Base-by-base conservation (phyloP, 2,113 vertebrate genomes). In the Forbesichthys agassizii region DNA sequence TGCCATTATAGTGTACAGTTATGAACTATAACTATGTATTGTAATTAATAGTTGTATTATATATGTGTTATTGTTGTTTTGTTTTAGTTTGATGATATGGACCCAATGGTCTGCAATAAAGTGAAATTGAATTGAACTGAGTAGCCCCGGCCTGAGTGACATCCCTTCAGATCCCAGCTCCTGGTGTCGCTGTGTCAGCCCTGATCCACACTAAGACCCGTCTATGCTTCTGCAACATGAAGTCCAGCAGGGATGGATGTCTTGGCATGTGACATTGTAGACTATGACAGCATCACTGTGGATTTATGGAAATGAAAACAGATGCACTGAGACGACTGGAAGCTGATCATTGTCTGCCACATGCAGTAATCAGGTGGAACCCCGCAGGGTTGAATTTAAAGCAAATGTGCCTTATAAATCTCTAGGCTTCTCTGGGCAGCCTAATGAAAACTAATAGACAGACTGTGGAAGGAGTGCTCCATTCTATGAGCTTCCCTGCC, bases 361-460 rank as follows among this genome's bases (percentile, higher is more conserved):
- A 69, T 66, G 75, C 84, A 84, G 78, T 87, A 87, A 89, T 91
- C 89, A 88, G 82, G 80, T 84, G 78, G 81, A 88, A 87, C 84
- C 88, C 88, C 86, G 82, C 79, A 81, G 88, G 89, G 85, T 74
- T 80, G 90, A 90, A 88, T 86, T 87, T 83, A 86, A 91, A 89
- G 81, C 83, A 91, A 92, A 92, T 88, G 86, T 86, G 73, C 71
- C 71, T 86, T 71, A 92, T 93, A 91, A 91, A 93, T 93, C 91
- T 91, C 78, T 65, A 71, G 84, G 75, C 84, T 88, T 86, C 78
- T 74, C 82, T 71, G 79, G 69, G 73, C 83, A 14, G 65, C 84
- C 90, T 92, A 90, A 91, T 91, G 91, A 91, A 92, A 91, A 90
- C 90, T 90, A 93, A 92, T 92, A 87, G 89, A 88, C 84, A 84